These are phyloP conservation scores for Physeter macrocephalus DNA, from an alignment of 2,113 vertebrate genomes.

Conservation along the genomic window DNA sequence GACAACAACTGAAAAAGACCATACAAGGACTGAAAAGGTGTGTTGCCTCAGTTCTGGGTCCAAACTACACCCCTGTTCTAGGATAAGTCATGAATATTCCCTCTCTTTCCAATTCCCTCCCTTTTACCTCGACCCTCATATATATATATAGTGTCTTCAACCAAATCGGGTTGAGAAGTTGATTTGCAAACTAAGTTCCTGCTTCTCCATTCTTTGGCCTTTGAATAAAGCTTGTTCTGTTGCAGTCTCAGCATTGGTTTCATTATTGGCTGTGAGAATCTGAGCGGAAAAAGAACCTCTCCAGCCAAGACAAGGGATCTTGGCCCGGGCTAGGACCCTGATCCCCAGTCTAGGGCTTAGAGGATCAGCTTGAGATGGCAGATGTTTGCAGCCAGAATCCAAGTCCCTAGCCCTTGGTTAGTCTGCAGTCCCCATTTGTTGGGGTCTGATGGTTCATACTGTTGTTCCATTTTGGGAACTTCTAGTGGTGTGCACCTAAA, in stretches of 20 bases:
- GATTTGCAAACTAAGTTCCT: neutral
- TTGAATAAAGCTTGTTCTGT: neutral
- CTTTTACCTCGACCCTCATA: neutral
- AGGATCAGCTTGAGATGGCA: neutral
- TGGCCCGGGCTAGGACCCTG: accelerated
- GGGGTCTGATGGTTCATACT: neutral
- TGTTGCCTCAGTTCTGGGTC: neutral
- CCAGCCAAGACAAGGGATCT: neutral
- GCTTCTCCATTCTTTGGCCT: neutral
- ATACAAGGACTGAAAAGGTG: neutral
- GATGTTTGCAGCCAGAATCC: neutral
- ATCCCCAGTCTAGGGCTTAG: neutral
- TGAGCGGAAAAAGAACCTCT: neutral
- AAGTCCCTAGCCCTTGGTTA: neutral
- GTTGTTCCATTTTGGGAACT: neutral
- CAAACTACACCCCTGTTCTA: neutral
- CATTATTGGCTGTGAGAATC: neutral
- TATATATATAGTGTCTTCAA: neutral
- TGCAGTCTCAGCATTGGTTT: neutral
- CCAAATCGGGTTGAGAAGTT: neutral
- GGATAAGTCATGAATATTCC: neutral
- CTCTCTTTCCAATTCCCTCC: neutral
- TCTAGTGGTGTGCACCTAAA: neutral
- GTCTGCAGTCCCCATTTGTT: neutral
- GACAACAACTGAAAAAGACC: neutral